Base-by-base conservation (phyloP, 2,888 invertebrate genomes). In the Trissolcus brochymenae region DNA sequence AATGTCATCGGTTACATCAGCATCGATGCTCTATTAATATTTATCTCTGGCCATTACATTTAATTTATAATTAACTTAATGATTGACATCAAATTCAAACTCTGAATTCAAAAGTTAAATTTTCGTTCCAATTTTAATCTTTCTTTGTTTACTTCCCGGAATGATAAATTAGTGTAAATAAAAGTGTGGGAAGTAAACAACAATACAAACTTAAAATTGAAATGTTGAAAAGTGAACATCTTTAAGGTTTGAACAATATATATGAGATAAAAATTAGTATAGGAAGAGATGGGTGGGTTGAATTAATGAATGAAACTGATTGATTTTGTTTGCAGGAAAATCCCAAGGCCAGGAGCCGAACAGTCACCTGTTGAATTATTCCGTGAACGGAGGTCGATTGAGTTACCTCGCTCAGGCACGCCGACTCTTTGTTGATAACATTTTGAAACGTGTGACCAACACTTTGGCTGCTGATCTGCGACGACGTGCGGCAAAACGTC, bases 401-500 rank as follows among this genome's bases (percentile, higher is more conserved):
- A 83, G 84, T 74, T 87, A 87, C 79, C 81, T 89, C 80, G 90
- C 92, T 60, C 93, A 93, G 82, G 93, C 94, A 1, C 90, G 94
- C 51, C 90, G 92, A 78, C 90, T 94, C 6, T 92, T 94, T 74
- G 92, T 94, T 66, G 93, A 94, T 85, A 94, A 93, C 86, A 92
- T 94, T 62, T 89, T 94, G 25, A 93, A 92, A 83, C 90, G 94
- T 73, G 94, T 94, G 0, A 93, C 94, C 6, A 93, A 92, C 78
- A 92, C 91, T 71, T 90, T 93, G 59, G 93, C 93, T 0, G 91
- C 92, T 14, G 92, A 93, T 78, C 87, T 94, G 60, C 90, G 94
- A 54, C 90, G 91, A 71, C 91, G 91, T 72, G 93, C 94, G 0
- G 92, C 93, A 0, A 92, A 91, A 82, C 91, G 92, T 88, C 89